These are phyloP conservation scores for Zaprionus camerounensis DNA, from an alignment of 1,140 invertebrate species.

Conservation along the genomic window DNA sequence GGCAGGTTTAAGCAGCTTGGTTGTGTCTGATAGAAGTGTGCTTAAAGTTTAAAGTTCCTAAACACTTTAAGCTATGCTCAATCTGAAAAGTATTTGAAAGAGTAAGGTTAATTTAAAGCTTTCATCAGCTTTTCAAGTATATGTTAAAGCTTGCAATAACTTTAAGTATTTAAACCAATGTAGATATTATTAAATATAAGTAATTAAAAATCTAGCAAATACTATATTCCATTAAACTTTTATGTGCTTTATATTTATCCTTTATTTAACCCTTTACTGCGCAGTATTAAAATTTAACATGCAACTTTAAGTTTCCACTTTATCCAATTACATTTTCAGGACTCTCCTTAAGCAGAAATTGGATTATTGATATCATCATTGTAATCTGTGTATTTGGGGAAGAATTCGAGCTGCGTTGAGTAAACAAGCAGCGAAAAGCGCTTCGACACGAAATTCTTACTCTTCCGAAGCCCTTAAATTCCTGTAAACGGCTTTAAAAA, in stretches of 20 bases:
- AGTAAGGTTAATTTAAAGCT: not conserved
- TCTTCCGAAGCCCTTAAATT: slow-evolving; percentile 57
- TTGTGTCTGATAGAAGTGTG: not conserved
- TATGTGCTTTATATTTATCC: too few relatives aligned
- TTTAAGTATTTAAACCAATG: too few relatives aligned
- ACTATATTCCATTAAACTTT: too few relatives aligned
- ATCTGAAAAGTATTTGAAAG: not conserved
- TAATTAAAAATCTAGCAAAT: too few relatives aligned
- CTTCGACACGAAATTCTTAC: slow-evolving; percentile 24
- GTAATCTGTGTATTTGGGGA: slow-evolving; percentile 46
- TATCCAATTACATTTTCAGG: not conserved
- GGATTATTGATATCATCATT: slow-evolving; percentile 77
- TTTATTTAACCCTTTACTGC: not conserved
- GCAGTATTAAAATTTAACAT: not conserved
- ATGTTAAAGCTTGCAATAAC: not conserved
- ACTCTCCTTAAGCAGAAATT: slow-evolving; percentile 44
- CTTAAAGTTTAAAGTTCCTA: too few relatives aligned
- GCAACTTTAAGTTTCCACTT: slow-evolving; percentile 7
- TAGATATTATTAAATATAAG: too few relatives aligned
- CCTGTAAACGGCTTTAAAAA: slow-evolving; percentile 69
- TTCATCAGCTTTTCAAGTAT: not conserved
- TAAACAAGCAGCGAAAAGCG: slow-evolving; percentile 49
- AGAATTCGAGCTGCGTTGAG: slow-evolving; percentile 17
- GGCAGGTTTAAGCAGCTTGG: not conserved
- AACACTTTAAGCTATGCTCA: not conserved